Evolutionary conservation across 2,888 invertebrate genomes (phyloP).

Genomic region (Eugnorisma glareosa): DNA sequence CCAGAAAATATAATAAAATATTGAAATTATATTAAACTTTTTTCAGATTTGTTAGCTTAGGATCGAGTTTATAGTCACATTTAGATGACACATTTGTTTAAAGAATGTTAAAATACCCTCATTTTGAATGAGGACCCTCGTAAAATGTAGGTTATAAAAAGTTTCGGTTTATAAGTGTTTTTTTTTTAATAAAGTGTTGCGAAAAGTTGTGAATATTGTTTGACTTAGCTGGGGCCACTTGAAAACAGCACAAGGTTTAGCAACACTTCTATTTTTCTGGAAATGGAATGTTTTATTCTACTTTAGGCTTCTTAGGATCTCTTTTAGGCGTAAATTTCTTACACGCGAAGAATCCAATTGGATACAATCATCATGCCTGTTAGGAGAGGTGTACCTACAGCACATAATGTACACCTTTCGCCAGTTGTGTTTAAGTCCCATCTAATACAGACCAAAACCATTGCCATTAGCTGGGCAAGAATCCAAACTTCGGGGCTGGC

Average conservation of each 20-base stretch:
- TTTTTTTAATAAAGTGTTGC: neutral
- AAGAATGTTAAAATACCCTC: constrained; percentile 2
- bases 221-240: neutral
- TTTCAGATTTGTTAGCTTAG: constrained; percentile 54
- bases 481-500: neutral
- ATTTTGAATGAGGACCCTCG: constrained; percentile 1
- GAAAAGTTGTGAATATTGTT: neutral
- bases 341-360: neutral
- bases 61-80: constrained; percentile 39
- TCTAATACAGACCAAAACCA: too few species aligned
- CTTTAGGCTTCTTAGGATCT: neutral
- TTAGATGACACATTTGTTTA: constrained; percentile 28
- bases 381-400: too few species aligned
- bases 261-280: neutral
- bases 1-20: constrained; percentile 35
- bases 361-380: neutral
- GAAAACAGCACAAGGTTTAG: neutral
- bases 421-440: too few species aligned
- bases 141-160: neutral
- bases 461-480: neutral
- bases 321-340: neutral
- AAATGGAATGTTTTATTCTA: neutral
- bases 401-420: too few species aligned
- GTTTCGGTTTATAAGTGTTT: neutral
- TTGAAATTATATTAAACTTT: constrained; percentile 36